Evolutionary conservation across 2,888 invertebrate species (phyloP), one percentile per base, ranked within the genome.

Genomic region (Eupithecia insigniata): DNA sequence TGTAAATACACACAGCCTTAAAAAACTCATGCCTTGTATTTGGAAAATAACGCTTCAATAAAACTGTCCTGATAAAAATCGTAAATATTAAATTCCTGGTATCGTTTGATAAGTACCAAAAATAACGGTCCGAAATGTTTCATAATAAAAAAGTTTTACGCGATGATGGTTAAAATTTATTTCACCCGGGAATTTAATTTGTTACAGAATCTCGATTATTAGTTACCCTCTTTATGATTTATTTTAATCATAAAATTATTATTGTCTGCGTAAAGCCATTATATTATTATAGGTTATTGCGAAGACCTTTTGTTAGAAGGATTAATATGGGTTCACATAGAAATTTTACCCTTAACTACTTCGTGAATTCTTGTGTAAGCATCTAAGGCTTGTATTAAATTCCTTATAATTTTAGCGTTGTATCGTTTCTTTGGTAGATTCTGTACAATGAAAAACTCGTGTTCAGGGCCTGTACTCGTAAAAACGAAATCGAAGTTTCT

Each of bases 191-290:
- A 67, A 74, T 74, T 71, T 70, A 58, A 67, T 71, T 69, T 46
- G 39, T n/a, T 51, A 66, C 65, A 36, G 18, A 43, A 69, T 18
- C 61, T 34, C 58, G 58, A 65, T 67, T 62, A 68, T 67, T 71
- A 32, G 34, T 62, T 28, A 65, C 65, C 60, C 70, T 58, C 60
- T 6, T 39, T 30, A 60, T 74, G 71, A 74, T 74, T 67, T 71
- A 74, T 75, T 72, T 75, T 70, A 43, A 68, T 65, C 26, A 61
- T 65, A 58, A 71, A 73, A 68, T 70, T 70, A 68, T 70, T 70
- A 55, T 67, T 60, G 62, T 39, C 64, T 22, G 36, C 22, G 14
- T n/a, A 71, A 70, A 71, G 72, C 69, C 66, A 66, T 77, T 73
- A 70, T 73, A 70, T 69, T 32, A 12, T 28, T 46, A 67, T 66